Evolutionary conservation across 2,797 vertebrate species (phyloP).

Genomic region (Okamejei kenojei): DNA sequence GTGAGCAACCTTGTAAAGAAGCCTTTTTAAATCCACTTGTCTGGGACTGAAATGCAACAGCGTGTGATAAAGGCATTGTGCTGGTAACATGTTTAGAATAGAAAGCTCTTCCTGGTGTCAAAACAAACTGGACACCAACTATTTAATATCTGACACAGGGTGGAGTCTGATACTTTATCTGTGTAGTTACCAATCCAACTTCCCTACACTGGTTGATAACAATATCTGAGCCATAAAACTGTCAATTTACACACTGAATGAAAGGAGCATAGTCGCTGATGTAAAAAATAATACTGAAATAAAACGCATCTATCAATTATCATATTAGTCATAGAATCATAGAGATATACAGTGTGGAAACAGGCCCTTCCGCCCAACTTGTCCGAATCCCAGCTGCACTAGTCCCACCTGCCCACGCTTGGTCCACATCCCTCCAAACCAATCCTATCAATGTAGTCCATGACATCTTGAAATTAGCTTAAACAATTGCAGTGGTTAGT

Average conservation of each 20-base stretch:
- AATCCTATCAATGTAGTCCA: background rate
- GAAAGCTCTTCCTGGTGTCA: background rate
- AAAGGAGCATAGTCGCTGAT: background rate
- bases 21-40: background rate
- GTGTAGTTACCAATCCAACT: too few relatives aligned
- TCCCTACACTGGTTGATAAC: background rate
- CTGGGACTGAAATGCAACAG: background rate
- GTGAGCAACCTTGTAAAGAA: background rate
- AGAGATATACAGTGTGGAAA: too few relatives aligned
- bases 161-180: background rate
- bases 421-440: too few relatives aligned
- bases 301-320: background rate
- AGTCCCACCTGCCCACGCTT: too few relatives aligned
- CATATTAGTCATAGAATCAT: background rate
- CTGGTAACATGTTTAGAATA: background rate
- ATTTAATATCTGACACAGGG: background rate
- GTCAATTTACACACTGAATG: background rate
- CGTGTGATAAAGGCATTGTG: background rate
- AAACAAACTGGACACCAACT: background rate
- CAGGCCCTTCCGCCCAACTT: too few relatives aligned
- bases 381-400: too few relatives aligned
- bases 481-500: background rate
- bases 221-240: background rate
- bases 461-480: background rate
- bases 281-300: too few relatives aligned